These are phyloP conservation scores for Hafferia zeledoni DNA, from an alignment of 2,797 vertebrate species.

Conservation along the genomic window DNA sequence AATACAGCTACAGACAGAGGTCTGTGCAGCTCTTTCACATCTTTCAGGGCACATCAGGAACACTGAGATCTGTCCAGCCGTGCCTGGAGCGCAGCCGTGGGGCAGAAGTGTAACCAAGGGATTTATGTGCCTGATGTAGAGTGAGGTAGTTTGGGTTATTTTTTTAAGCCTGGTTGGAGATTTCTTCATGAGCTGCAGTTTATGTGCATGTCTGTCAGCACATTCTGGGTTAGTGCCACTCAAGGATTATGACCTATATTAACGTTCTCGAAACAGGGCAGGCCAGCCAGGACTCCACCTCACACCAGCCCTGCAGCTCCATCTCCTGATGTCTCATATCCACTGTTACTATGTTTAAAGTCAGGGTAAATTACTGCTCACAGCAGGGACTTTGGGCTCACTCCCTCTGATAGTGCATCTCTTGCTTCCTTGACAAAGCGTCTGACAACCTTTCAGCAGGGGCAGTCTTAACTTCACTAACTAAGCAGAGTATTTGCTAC, in stretches of 20 bases:
- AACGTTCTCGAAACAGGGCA: background rate
- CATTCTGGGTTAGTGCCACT: slow-evolving; percentile 11
- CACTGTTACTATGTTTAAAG: background rate
- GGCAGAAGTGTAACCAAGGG: background rate
- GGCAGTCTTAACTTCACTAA: background rate
- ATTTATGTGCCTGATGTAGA: background rate
- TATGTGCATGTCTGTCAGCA: background rate
- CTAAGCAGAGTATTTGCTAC: background rate
- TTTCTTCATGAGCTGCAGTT: background rate
- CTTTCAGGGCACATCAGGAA: background rate
- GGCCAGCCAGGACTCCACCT: background rate
- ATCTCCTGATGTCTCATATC: background rate
- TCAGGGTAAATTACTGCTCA: background rate
- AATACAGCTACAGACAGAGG: background rate
- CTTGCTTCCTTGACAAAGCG: background rate
- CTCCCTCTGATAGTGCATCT: background rate
- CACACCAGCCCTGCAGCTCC: background rate
- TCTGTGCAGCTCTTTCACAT: background rate
- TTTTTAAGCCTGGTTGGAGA: background rate
- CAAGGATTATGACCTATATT: slow-evolving; percentile 32
- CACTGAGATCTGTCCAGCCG: background rate
- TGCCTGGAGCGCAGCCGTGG: background rate
- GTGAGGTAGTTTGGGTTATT: background rate
- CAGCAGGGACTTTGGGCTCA: background rate
- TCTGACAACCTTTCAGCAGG: background rate